Base-by-base conservation (phyloP, 37 sponge, comb jelly and placozoan species). In the Cliona cf. orientalis region DNA sequence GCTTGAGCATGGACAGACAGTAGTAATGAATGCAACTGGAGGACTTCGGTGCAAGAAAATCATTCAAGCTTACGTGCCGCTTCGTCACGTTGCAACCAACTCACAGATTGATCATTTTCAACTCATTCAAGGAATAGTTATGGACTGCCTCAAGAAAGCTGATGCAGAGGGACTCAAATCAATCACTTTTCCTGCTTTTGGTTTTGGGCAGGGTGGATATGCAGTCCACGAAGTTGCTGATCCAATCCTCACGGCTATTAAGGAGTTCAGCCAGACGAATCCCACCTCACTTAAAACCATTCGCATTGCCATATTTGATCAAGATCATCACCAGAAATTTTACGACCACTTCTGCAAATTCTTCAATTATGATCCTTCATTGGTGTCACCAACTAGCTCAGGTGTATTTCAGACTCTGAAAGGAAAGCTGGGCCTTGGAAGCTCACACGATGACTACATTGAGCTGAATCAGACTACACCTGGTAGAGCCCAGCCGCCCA, bases 21-120 rank as follows among this genome's bases (percentile, higher is more conserved):
- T 61, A 1, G 42, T 55, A 0, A 82, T 74, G 14, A 23, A 28
- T 55, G 42, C 80, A 0, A 49, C 46, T 82, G 89, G 84, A 19
- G 19, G 42, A 33, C 89, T 89, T n/a, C 26, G 36, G 9, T 89
- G 89, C 41, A 61, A 83, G 62, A 75, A 72, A 22, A 35, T 89
- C 0, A 59, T 78, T 32, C 89, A 89, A 72, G 79, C 74, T 38
- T 31, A 87, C 40, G 56, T 64, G 5, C 74, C 67, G 1, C n/a
- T 7, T 12, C 59, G 28, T n/a, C 3, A 1, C 19, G 29, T 19
- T 2, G 32, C 42, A 22, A 25, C 33, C 12, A 58, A 67, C 58
- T 36, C 62, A 66, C 1, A 37, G 38, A 69, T 21, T 56, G 58
- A 66, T 23, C 57, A 56, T 0, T 42, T 23, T 3, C 1, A 35